Conservation (phyloP, 37 sponge, comb jelly and placozoan genomes). For the Eunapius fragilis region DNA sequence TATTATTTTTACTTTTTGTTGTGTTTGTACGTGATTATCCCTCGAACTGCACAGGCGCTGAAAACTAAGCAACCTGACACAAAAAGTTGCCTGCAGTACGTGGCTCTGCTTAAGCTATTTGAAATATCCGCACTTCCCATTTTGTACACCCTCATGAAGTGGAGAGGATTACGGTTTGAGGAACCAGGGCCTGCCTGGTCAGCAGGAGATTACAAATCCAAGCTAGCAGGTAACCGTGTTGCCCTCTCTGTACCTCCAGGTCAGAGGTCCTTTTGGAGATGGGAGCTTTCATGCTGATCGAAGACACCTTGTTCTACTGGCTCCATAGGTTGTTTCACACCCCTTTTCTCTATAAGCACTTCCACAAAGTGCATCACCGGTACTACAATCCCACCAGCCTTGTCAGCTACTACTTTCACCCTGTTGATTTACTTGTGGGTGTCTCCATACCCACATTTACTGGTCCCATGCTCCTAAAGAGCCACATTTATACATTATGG, state of each 20-base stretch:
- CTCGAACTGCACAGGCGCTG: not conserved
- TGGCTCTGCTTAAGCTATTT: not conserved
- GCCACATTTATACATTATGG: constrained; percentile 59
- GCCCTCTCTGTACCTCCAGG: not conserved
- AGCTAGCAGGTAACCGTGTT: not conserved
- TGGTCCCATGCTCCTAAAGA: constrained; percentile 47
- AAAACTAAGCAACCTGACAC: not conserved
- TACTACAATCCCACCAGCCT: constrained; percentile 46
- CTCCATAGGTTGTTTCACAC: constrained; percentile 58
- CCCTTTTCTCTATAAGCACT: constrained; percentile 62
- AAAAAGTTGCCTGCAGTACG: not conserved
- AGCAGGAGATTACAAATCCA: no score
- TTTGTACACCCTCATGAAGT: constrained; percentile 33
- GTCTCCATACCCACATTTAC: constrained; percentile 34
- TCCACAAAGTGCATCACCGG: constrained; percentile 74
- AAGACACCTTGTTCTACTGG: constrained; percentile 76
- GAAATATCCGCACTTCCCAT: constrained; percentile 22
- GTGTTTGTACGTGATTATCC: no score
- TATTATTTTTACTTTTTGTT: not conserved
- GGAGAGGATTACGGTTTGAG: constrained; percentile 12
- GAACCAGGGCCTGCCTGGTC: constrained; percentile 24
- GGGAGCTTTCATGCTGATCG: constrained; percentile 30
- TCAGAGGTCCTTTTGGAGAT: constrained; percentile 30
- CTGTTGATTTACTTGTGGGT: constrained; percentile 44
- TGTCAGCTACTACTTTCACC: constrained; percentile 56